Conservation (phyloP, 1,140 invertebrate species). For the Phortica variegata region DNA sequence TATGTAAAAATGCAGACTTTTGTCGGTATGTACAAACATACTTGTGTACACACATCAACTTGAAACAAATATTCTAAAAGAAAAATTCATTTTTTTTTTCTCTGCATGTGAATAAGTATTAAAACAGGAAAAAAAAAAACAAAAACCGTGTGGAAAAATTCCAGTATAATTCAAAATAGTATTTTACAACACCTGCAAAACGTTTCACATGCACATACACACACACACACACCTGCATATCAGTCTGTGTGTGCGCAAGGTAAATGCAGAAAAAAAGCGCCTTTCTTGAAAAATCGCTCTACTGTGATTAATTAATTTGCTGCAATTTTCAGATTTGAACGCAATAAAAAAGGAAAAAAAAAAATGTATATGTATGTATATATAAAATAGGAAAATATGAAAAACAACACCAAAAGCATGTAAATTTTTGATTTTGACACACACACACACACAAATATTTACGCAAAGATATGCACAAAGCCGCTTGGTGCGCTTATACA, state of each 20-base stretch:
- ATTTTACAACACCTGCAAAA: constrained; percentile 50
- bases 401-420: background rate
- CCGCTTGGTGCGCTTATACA: constrained; percentile 13
- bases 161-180: constrained; percentile 52
- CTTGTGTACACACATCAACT: constrained; percentile 39
- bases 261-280: constrained; percentile 33
- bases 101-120: too few relatives aligned
- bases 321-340: constrained; percentile 4
- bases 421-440: constrained; percentile 40
- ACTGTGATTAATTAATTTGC: constrained; percentile 53
- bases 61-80: constrained; percentile 49
- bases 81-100: too few relatives aligned
- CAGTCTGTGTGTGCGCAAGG: constrained; percentile 7
- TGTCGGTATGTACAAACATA: too few relatives aligned
- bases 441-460: background rate
- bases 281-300: constrained; percentile 52
- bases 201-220: constrained; percentile 34
- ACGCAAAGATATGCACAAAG: background rate
- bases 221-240: constrained; percentile 6
- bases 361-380: background rate
- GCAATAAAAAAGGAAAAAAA: background rate
- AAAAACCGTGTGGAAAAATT: constrained; percentile 30
- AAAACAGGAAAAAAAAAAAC: constrained; percentile 24
- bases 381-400: constrained; percentile 1
- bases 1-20: too few relatives aligned